Evolutionary conservation across 2,113 vertebrate genomes (phyloP).

Genomic region (Megaceryle maxima): DNA sequence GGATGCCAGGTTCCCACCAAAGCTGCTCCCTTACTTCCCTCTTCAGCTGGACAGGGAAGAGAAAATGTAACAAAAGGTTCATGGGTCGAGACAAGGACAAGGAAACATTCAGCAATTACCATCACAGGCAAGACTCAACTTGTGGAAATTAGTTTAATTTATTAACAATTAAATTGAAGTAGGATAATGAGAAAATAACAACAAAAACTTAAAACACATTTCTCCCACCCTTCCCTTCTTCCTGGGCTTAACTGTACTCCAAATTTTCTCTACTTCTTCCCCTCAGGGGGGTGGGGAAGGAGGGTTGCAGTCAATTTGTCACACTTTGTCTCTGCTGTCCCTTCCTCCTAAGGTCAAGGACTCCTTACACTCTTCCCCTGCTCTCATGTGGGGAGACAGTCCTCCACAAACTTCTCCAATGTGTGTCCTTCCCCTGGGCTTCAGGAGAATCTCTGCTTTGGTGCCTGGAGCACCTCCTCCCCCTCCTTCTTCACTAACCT

Average conservation of each 20-base stretch:
- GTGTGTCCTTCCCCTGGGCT: background rate
- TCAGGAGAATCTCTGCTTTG: background rate
- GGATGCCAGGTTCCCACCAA: background rate
- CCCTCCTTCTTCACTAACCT: background rate
- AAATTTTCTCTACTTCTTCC: too few relatives aligned
- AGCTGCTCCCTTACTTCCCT: background rate
- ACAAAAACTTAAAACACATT: background rate
- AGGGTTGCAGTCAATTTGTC: too few relatives aligned
- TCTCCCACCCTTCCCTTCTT: background rate
- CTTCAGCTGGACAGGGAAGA: background rate
- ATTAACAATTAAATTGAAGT: background rate
- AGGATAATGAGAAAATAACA: background rate
- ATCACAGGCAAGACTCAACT: background rate
- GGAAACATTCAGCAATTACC: background rate
- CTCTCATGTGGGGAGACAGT: background rate
- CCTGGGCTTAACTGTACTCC: background rate
- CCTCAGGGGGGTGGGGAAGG: too few relatives aligned
- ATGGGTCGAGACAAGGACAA: background rate
- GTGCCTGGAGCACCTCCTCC: background rate
- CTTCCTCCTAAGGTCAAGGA: background rate
- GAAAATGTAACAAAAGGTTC: background rate
- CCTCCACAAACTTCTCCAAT: background rate
- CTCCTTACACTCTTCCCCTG: background rate
- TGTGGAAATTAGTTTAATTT: background rate
- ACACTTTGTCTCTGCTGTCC: background rate